phyloP scores from a whole-genome alignment of 1,140 invertebrate genomes.

The Steinernema feltiae region DNA sequence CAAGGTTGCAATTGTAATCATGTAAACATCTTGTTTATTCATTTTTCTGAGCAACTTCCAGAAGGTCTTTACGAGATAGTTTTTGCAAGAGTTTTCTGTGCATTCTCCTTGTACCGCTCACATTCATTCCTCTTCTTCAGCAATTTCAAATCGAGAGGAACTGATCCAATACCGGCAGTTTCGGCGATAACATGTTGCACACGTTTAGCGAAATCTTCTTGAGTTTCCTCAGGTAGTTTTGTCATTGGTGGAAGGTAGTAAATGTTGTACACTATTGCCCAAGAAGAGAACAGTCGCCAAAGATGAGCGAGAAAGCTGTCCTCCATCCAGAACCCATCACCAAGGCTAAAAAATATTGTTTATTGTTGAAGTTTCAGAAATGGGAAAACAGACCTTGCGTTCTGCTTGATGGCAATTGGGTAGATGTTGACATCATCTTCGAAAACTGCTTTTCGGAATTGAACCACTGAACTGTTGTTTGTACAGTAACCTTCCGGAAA shows the following conservation, averaged over 20 bases:
- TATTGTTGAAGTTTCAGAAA: neutral
- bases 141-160: conserved; percentile 22
- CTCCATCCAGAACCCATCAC: conserved; percentile 31
- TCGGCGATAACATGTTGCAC: conserved; percentile 26
- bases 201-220: conserved; percentile 23
- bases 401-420: conserved; percentile 31
- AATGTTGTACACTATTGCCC: conserved; percentile 30
- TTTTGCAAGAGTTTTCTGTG: neutral
- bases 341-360: conserved; percentile 22
- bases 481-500: conserved; percentile 37
- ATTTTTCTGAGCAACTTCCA: too few species aligned
- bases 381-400: conserved; percentile 29
- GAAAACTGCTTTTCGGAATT: conserved; percentile 35
- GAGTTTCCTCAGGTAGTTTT: conserved; percentile 16
- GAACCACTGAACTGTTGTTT: conserved; percentile 31
- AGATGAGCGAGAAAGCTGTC: conserved; percentile 27
- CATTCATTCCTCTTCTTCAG: conserved; percentile 19
- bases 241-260: conserved; percentile 30
- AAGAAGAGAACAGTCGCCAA: conserved; percentile 24
- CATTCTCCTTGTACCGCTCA: conserved; percentile 15
- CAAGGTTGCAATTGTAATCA: too few species aligned
- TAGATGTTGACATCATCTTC: conserved; percentile 24
- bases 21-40: too few species aligned
- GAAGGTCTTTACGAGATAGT: neutral
- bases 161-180: neutral